Conservation (phyloP, 2,113 vertebrate species). For the Heterochromis multidens region DNA sequence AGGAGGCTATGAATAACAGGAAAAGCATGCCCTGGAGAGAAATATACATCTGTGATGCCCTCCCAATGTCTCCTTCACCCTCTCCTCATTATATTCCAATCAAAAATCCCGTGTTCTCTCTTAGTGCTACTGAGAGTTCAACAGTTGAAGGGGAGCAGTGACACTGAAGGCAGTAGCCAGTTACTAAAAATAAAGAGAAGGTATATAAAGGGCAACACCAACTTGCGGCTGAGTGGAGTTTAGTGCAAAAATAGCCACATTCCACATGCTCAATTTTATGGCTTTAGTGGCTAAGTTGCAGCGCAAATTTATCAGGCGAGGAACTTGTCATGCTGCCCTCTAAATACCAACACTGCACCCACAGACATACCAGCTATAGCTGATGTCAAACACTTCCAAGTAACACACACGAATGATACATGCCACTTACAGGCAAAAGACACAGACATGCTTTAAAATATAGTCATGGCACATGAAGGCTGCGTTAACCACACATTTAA, state of each 20-base stretch:
- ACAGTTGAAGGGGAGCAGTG: neutral
- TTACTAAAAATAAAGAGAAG: neutral
- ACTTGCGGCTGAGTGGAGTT: neutral
- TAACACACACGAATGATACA: neutral
- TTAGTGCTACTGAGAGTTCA: constrained; percentile 7
- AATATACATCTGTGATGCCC: constrained; percentile 59
- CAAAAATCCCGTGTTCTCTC: neutral
- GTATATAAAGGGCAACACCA: neutral
- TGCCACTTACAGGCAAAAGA: neutral
- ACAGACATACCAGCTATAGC: neutral
- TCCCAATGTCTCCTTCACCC: constrained; percentile 6
- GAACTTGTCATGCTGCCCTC: constrained; percentile 5
- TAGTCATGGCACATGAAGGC: neutral
- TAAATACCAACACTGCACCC: neutral
- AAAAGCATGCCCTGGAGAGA: constrained; percentile 69
- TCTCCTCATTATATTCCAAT: constrained; percentile 30
- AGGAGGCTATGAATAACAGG: constrained; percentile 60
- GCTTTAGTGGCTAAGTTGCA: neutral
- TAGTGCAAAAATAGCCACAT: neutral
- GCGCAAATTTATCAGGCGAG: neutral
- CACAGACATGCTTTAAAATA: neutral
- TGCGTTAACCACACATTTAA: constrained; percentile 8
- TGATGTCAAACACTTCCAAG: neutral
- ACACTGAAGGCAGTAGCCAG: neutral
- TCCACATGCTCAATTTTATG: neutral